Evolutionary conservation across 1,140 invertebrate species (phyloP).

Genomic region (Anthonomus grandis): DNA sequence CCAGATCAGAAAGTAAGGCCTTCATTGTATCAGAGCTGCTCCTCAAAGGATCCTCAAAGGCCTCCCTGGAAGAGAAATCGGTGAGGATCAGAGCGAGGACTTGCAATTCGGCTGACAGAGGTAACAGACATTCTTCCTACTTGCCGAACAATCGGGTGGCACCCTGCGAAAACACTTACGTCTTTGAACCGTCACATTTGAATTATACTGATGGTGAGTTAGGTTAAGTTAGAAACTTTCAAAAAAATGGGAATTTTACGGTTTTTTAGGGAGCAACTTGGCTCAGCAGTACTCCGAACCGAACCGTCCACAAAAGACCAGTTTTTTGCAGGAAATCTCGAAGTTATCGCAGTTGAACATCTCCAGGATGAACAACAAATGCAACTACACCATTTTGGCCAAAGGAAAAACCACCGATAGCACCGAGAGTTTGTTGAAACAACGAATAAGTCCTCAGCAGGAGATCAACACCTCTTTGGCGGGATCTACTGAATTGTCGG

Average conservation of each 20-base stretch:
- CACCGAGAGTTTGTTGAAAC: constrained; percentile 60
- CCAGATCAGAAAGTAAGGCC: constrained; percentile 64
- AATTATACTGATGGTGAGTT: constrained; percentile 48
- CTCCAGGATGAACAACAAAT: constrained; percentile 63
- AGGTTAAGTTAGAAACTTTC: neutral
- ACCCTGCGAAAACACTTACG: constrained; percentile 49
- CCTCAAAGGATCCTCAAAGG: constrained; percentile 40
- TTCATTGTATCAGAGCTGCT: constrained; percentile 60
- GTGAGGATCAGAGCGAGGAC: constrained; percentile 41
- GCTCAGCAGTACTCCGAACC: constrained; percentile 32
- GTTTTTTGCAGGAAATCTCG: constrained; percentile 60
- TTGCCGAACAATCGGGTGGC: constrained; percentile 46
- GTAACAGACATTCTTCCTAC: constrained; percentile 46
- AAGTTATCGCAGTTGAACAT: constrained; percentile 72
- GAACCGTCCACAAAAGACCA: constrained; percentile 27
- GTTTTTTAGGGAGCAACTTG: constrained; percentile 26
- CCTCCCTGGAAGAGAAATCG: constrained; percentile 43
- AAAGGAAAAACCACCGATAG: constrained; percentile 59
- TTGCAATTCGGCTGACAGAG: constrained; percentile 43
- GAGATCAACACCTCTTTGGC: constrained; percentile 30
- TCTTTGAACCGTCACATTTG: constrained; percentile 47
- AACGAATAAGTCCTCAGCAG: constrained; percentile 37
- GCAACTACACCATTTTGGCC: constrained; percentile 68
- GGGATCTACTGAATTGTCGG: constrained; percentile 28
- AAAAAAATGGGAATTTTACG: neutral